Base-by-base conservation (phyloP, 2,797 vertebrate species). In the Pseudochirops cupreus region DNA sequence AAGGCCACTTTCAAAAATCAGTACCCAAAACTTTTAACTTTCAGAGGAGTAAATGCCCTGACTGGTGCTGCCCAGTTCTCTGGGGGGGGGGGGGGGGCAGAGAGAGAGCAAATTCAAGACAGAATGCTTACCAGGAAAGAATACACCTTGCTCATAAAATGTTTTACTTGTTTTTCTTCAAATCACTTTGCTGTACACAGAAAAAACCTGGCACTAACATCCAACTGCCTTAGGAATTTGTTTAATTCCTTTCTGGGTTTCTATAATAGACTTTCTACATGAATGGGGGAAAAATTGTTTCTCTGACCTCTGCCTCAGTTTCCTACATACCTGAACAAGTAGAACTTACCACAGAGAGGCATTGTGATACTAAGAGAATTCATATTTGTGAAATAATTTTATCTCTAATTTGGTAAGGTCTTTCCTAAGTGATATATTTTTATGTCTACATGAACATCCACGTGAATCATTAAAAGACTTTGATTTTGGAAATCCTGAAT, bases 141-240 rank as follows among this genome's bases (percentile, higher is more conserved):
- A 95, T 50, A 87, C 90, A 90, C 91, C 96, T 96, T 96, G 92
- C 55, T 74, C 39, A 92, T 53, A 93, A 96, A 96, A 92, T 29
- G 26, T 1, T 16, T 16, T 67, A 28, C 10, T 57, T 29, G 58
- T n/a, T 67, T 74, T 46, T 46, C 46, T 87, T 92, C 28, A 95
- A 92, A 94, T 56, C 67, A 56, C 39, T 94, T 95, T 93, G 92
- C 93, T 56, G 57, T 90, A 21, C 31, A 89, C 39, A 89, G 74
- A 87, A 46, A 26, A 12, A 95, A 89, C 55, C 56, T 57, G 21
- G 93, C 52, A 6, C 90, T 33, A n/a, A 33, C 53, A 53, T 91
- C 12, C 50, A 59, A 24, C 46, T 87, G 59, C 56, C 28, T 56
- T 55, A 93, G 52, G 92, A 91, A 89, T 46, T 62, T 58, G 7